A percentile compares a stretch with the other conserved stretches of the same genome.
phyloP scores from a whole-genome alignment of 2,113 vertebrate species.

The Corythoichthys intestinalis region DNA sequence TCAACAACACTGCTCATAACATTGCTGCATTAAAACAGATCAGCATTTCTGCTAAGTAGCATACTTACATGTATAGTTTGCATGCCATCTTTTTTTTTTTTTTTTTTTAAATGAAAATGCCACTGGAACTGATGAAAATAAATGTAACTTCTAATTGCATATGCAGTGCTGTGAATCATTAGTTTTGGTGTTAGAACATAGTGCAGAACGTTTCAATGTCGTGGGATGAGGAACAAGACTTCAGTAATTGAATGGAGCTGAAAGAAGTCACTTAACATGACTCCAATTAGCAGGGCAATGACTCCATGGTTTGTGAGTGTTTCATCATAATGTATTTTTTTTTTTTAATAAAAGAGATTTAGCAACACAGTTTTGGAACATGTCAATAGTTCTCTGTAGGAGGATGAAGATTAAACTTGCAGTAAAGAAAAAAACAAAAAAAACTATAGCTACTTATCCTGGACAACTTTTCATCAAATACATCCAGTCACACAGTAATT shows the following conservation, averaged over 20 bases:
- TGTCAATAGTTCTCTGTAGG: constrained; percentile 34
- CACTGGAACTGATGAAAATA: neutral
- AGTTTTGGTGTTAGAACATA: constrained; percentile 29
- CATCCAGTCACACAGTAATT: constrained; percentile 19
- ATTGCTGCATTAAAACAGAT: neutral
- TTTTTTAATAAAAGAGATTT: constrained; percentile 39
- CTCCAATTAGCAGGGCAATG: constrained; percentile 32
- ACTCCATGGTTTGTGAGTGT: constrained; percentile 33
- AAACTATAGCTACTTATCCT: constrained; percentile 33
- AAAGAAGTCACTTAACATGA: constrained; percentile 40
- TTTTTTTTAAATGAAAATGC: neutral
- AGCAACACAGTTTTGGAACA: constrained; percentile 33
- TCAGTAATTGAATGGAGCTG: constrained; percentile 29
- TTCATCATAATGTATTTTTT: constrained; percentile 36
- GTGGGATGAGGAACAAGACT: constrained; percentile 31
- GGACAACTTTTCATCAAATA: constrained; percentile 48
- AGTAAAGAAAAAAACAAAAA: constrained; percentile 26
- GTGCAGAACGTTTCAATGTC: constrained; percentile 40
- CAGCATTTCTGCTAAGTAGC: neutral
- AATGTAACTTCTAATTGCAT: constrained; percentile 55
- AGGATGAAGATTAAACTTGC: constrained; percentile 38
- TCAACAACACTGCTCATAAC: neutral
- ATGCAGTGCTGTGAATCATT: constrained; percentile 53
- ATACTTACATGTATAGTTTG: neutral
- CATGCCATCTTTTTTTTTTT: neutral